Base-by-base conservation (phyloP, 2,888 invertebrate genomes). In the Scrobipalpa costella region DNA sequence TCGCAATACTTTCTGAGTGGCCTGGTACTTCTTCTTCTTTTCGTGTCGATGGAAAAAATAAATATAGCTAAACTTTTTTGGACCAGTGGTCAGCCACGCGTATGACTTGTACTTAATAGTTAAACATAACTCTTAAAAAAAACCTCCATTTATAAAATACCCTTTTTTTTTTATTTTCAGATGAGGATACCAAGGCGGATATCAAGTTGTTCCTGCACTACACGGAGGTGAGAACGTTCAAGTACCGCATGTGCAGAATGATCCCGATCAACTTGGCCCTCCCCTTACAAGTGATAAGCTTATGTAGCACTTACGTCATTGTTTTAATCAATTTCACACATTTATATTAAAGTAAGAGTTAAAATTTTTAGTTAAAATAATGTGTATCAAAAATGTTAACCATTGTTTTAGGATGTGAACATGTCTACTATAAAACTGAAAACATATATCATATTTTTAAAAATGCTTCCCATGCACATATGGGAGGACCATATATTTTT, bases 261-360 rank as follows among this genome's bases (percentile, higher is more conserved):
- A 81, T 90, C 1, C 86, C 88, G 0, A 74, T 90, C 27, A 83
- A 85, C 66, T 67, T 86, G 1, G 59, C 70, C 0, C 65, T 90
- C 1, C 90, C 89, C 0, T 67, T 90, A 0, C 84, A 86, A 50
- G 66, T 90, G 5, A 69, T 84, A 13, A 86, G 83, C 58, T 55
- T 87, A 0, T 89, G 89, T 62, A 79, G 81, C 7, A 83, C 84
- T 1, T 86, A 88, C 34, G 80, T 89, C 1, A 86, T 90, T 17
- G 86, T 90, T 2, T 66, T 90, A 0, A 84, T 89, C 36, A 90
- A 90, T 63, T 88, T 86, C n/a, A 86, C 86, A 0, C 85, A 90
- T 73, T 72, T 88, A 21, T 88, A 84, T 73, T 66, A 27, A 64
- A 27, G 21, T 33, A 49, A 1, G 0, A 2, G 21, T 19, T 8